Percentiles rank a stretch among this genome's conserved stretches.
Conservation (phyloP, 1,140 invertebrate genomes). For the Metopolophium dirhodum region DNA sequence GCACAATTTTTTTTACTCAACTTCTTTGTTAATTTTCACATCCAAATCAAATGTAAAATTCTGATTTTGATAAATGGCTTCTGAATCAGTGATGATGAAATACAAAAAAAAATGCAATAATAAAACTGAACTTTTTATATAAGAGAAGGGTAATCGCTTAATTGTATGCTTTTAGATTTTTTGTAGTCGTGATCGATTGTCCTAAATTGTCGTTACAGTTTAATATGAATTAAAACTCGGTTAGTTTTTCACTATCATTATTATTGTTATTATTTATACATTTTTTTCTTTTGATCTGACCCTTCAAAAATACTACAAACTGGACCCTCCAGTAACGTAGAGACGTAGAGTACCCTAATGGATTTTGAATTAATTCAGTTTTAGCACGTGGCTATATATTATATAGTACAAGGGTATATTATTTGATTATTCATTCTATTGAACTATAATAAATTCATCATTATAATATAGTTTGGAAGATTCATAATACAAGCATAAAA, state of each 20-base stretch:
- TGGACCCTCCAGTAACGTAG: slow-evolving; percentile 17
- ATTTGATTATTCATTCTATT: slow-evolving; percentile 42
- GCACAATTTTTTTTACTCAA: background rate
- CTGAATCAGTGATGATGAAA: slow-evolving; percentile 45
- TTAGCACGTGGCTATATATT: slow-evolving; percentile 37
- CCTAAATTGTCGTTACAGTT: slow-evolving; percentile 31
- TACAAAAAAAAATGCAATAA: slow-evolving; percentile 10
- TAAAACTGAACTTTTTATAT: slow-evolving; percentile 36
- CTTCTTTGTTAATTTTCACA: slow-evolving; percentile 52
- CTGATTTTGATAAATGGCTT: slow-evolving; percentile 56
- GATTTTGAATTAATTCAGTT: slow-evolving; percentile 54
- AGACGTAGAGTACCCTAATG: slow-evolving; percentile 43
- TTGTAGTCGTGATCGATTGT: slow-evolving; percentile 47
- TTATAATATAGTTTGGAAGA: background rate
- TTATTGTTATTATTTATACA: slow-evolving; percentile 43
- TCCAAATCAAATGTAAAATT: slow-evolving; percentile 50
- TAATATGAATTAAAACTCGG: slow-evolving; percentile 49
- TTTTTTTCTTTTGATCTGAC: slow-evolving; percentile 49
- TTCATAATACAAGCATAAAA: background rate
- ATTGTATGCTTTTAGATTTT: slow-evolving; percentile 31
- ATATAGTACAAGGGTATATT: slow-evolving; percentile 7
- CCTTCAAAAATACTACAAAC: slow-evolving; percentile 41
- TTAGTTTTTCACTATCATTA: slow-evolving; percentile 18
- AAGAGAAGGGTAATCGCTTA: slow-evolving; percentile 36
- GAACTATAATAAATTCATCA: background rate